Conservation (phyloP, 2,888 invertebrate species). For the Apeira syringaria region DNA sequence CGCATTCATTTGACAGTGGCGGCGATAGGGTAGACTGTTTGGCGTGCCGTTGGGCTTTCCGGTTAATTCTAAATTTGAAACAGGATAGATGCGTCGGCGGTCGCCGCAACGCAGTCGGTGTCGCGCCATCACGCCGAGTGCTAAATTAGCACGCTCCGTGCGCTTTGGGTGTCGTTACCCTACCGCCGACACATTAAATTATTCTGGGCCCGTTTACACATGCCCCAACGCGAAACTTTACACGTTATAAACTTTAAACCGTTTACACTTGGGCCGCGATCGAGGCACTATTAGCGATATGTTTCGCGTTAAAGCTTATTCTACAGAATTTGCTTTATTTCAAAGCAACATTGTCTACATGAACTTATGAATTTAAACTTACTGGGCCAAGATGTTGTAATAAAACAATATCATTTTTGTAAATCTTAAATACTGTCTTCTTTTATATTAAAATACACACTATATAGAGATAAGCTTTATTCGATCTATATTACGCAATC, state of each 20-base stretch:
- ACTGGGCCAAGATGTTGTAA: conserved; percentile 37
- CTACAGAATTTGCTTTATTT: conserved; percentile 24
- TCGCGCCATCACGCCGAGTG: conserved; percentile 14
- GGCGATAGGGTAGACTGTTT: conserved; percentile 52
- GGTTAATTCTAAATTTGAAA: conserved; percentile 53
- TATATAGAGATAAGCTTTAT: too few species aligned
- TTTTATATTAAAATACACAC: conserved; percentile 28
- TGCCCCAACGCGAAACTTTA: conserved; percentile 42
- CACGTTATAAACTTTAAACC: conserved; percentile 42
- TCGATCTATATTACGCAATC: too few species aligned
- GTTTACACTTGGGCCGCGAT: conserved; percentile 36
- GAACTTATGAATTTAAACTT: conserved; percentile 46
- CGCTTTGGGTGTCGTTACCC: conserved; percentile 40
- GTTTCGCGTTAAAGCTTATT: conserved; percentile 33
- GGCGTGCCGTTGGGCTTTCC: conserved; percentile 53
- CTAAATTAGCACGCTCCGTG: conserved; percentile 36
- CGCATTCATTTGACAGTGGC: conserved; percentile 23
- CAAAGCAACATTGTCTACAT: conserved; percentile 36
- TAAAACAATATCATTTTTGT: conserved; percentile 39
- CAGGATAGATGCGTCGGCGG: conserved; percentile 41
- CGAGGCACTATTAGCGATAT: conserved; percentile 43
- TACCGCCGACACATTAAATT: conserved; percentile 50
- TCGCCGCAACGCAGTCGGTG: conserved; percentile 16
- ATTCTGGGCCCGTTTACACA: conserved; percentile 61
- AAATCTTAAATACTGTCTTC: conserved; percentile 29